Percentiles rank a stretch among this genome's conserved stretches.
Conservation (phyloP, 1,140 invertebrate species). For the Diorhabda sublineata region DNA sequence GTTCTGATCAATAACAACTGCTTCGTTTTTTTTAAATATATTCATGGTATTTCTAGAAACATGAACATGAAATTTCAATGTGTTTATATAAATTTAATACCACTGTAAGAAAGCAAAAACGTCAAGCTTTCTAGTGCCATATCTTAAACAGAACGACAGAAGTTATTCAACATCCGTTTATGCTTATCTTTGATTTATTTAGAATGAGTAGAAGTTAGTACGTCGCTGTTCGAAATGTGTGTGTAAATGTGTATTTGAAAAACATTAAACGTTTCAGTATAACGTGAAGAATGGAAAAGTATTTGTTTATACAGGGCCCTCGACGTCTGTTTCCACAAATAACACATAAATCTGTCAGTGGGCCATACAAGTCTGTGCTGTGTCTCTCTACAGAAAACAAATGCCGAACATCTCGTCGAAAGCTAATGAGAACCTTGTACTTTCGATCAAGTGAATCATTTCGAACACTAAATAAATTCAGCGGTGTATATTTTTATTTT, state of each 20-base stretch:
- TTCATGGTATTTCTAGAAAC: too few species aligned
- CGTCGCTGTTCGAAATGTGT: not conserved
- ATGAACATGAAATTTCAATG: too few species aligned
- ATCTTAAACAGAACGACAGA: too few species aligned
- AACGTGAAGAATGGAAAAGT: constrained; percentile 4
- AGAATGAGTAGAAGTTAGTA: not conserved
- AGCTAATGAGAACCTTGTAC: constrained; percentile 13
- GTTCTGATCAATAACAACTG: too few species aligned
- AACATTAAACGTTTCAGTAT: not conserved
- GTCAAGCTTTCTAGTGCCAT: too few species aligned
- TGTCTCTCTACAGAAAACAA: constrained; percentile 24
- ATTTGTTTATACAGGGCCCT: constrained; percentile 28
- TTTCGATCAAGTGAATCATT: constrained; percentile 3
- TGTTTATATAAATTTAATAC: too few species aligned
- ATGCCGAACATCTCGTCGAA: not conserved
- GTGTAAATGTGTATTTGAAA: constrained; percentile 1
- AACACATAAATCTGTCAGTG: constrained; percentile 31
- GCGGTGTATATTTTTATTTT: constrained; percentile 14
- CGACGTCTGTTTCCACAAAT: constrained; percentile 31
- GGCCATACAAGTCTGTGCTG: constrained; percentile 25
- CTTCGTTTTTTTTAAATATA: too few species aligned
- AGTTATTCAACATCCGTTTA: too few species aligned
- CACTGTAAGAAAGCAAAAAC: too few species aligned
- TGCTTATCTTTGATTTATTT: too few species aligned
- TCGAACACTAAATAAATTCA: constrained; percentile 7